These are phyloP conservation scores for Esox masquinongy DNA, from an alignment of 2,797 vertebrate species.

Conservation along the genomic window DNA sequence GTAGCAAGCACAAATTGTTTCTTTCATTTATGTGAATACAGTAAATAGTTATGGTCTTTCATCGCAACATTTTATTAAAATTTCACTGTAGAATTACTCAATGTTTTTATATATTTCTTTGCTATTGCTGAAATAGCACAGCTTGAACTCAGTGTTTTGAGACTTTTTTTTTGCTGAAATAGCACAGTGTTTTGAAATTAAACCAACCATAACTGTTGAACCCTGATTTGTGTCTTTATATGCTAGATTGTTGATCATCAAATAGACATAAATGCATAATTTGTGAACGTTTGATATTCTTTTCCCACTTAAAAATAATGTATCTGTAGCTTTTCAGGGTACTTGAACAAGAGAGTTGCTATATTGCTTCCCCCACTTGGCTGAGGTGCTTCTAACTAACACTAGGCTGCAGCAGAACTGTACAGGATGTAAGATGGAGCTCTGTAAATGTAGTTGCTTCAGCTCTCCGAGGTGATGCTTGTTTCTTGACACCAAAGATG, in stretches of 20 bases:
- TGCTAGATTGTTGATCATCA: neutral
- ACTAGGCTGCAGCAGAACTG: slow-evolving; percentile 61
- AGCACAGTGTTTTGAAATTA: slow-evolving; percentile 95
- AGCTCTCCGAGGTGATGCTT: neutral
- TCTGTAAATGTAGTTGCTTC: slow-evolving; percentile 3
- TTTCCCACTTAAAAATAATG: neutral
- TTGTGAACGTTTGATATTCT: neutral
- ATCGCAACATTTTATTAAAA: slow-evolving; percentile 55
- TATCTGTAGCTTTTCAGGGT: neutral
- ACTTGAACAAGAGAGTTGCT: neutral
- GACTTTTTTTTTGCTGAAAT: slow-evolving; percentile 87
- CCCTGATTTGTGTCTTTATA: neutral
- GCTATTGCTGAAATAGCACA: slow-evolving; percentile 85
- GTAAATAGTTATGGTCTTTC: slow-evolving; percentile 60
- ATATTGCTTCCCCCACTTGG: neutral
- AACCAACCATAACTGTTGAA: slow-evolving; percentile 72
- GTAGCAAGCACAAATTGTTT: slow-evolving; percentile 51
- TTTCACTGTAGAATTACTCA: slow-evolving; percentile 62
- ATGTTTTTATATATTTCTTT: slow-evolving; percentile 71
- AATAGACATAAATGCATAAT: neutral
- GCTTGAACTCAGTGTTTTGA: slow-evolving; percentile 96
- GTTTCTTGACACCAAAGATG: neutral
- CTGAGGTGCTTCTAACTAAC: slow-evolving; percentile 28
- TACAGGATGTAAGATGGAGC: neutral
- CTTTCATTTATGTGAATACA: slow-evolving; percentile 70